phyloP scores from a whole-genome alignment of 2,797 vertebrate genomes.

The Phoebastria nigripes region DNA sequence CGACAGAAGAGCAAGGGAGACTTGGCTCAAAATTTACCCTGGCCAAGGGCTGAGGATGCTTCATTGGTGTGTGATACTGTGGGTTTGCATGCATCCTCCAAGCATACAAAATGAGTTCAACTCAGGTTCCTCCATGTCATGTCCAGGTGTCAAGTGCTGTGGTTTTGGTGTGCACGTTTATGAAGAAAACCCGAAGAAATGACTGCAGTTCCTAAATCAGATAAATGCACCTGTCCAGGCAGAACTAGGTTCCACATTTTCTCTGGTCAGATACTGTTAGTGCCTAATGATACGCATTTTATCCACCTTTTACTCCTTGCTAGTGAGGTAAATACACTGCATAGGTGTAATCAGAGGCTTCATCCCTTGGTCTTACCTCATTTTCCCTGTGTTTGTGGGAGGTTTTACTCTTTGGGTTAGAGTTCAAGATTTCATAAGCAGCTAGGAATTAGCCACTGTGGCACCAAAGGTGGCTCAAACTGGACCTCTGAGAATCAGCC shows the following conservation, averaged over 20 bases:
- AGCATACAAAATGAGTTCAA: not conserved
- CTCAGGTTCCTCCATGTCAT: fast-evolving
- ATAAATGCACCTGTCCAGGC: not conserved
- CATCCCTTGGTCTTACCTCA: not conserved
- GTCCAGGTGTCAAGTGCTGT: not conserved
- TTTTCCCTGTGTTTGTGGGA: not conserved
- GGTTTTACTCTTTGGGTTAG: not conserved
- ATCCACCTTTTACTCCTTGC: not conserved
- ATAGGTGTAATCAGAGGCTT: not conserved
- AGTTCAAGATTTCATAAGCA: not conserved
- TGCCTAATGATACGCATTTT: not conserved
- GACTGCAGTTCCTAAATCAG: not conserved
- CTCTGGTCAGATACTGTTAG: not conserved
- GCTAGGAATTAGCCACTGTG: not conserved
- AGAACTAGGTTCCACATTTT: not conserved
- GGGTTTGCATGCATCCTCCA: not conserved
- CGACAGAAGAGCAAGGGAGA: not conserved
- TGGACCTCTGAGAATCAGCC: not conserved
- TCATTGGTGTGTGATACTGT: not conserved
- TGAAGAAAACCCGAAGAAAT: not conserved
- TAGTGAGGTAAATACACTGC: not conserved
- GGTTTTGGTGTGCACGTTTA: fast-evolving
- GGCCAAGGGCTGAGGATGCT: not conserved
- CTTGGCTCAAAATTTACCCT: not conserved
- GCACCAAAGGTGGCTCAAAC: not conserved